These are phyloP conservation scores for Hoplostethus atlanticus DNA, from an alignment of 2,797 vertebrate species.

Conservation along the genomic window DNA sequence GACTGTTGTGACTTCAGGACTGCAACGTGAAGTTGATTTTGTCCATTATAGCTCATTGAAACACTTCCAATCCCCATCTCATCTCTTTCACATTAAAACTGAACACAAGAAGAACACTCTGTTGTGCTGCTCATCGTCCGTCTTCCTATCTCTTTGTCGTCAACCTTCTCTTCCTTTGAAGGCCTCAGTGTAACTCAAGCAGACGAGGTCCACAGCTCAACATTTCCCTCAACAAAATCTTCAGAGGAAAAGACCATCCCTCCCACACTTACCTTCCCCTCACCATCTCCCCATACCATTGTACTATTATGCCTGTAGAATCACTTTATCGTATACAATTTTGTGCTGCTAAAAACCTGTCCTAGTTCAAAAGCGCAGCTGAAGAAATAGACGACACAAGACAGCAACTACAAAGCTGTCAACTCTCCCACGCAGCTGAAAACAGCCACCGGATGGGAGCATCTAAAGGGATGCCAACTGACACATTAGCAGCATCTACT, in stretches of 20 bases:
- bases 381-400: not conserved
- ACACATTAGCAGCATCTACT: constrained; percentile 23
- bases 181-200: constrained; percentile 33
- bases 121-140: not conserved
- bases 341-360: constrained; percentile 5
- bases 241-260: constrained; percentile 31
- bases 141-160: not conserved
- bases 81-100: no score
- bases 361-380: constrained; percentile 10
- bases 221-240: constrained; percentile 37
- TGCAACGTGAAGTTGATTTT: not conserved
- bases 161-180: constrained; percentile 35
- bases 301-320: constrained; percentile 14
- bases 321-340: constrained; percentile 29
- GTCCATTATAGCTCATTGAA: no score
- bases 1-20: not conserved
- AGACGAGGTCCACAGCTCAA: constrained; percentile 41
- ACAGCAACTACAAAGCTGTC: constrained; percentile 6
- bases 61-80: no score
- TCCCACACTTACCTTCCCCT: not conserved
- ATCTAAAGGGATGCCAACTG: constrained; percentile 29
- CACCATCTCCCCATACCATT: constrained; percentile 11
- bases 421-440: constrained; percentile 6
- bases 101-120: not conserved
- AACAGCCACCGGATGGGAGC: not conserved